Base-by-base conservation (phyloP, 2,113 vertebrate species). In the Gasterosteus aculeatus region DNA sequence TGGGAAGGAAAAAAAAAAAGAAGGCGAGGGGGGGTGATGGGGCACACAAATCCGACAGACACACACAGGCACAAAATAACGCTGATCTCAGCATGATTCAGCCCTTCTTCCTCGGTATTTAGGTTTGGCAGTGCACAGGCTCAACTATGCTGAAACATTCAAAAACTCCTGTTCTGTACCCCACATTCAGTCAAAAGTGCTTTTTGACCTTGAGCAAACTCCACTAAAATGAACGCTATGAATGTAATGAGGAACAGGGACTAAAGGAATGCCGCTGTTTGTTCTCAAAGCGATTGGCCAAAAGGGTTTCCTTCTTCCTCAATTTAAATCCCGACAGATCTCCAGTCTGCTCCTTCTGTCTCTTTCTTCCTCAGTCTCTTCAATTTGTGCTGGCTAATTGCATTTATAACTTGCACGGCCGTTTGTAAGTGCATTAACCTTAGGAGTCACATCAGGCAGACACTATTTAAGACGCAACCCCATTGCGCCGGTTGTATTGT, bases 81-180 rank as follows among this genome's bases (percentile, higher is more conserved):
- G 83, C 88, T 92, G 86, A 91, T 83, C 85, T 93, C 87, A 90
- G 91, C 54, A 35, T 62, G 76, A 70, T 87, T 89, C 75, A 80
- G 56, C 70, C 67, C 44, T 59, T 80, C 64, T 42, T 41, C 54
- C 78, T 75, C 72, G 35, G 19, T 51, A 57, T 76, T 54, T 69
- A 54, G 82, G 81, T 81, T 87, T 57, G 76, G 63, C 65, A 7
- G 73, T 53, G 47, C 41, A 69, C 42, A 46, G 26, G 53, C 54
- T 59, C 53, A 56, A 19, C 60, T 26, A 29, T 54, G 51, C 70
- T 9, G 29, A 59, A 72, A 74, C 75, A 68, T 16, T 26, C 73
- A 46, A 81, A 81, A 47, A 70, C 14, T 15, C 11, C 26, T 51
- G 70, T 62, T 79, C 81, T 78, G 75, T 68, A 22, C 22, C 62